These are phyloP conservation scores for Ephydatia muelleri DNA, from an alignment of 37 sponge, comb jelly and placozoan species.

Conservation along the genomic window DNA sequence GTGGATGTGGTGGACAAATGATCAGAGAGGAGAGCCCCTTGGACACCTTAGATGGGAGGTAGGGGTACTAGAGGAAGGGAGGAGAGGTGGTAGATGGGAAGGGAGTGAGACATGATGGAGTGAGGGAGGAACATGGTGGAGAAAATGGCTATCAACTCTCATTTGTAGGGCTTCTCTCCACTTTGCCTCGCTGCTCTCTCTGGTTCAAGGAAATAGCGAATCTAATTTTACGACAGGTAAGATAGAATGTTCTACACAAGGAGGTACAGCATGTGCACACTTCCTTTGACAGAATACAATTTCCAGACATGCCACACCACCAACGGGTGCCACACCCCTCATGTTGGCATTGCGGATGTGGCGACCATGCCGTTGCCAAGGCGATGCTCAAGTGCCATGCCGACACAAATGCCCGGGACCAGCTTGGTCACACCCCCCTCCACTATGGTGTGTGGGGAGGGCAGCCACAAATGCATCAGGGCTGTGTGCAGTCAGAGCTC, in stretches of 20 bases:
- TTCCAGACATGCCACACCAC: constrained; percentile 10
- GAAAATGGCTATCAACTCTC: not conserved
- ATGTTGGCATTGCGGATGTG: constrained; percentile 45
- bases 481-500: not conserved
- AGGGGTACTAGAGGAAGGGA: not conserved
- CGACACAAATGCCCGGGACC: constrained; percentile 7
- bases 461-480: constrained; percentile 42
- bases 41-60: constrained; percentile 8
- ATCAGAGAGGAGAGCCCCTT: constrained; percentile 21
- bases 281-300: not conserved
- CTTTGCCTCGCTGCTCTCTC: not conserved
- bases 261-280: too few species aligned
- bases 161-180: not conserved
- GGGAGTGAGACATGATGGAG: not conserved
- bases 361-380: constrained; percentile 26
- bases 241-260: not conserved
- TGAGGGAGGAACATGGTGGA: not conserved
- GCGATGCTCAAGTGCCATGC: constrained; percentile 44
- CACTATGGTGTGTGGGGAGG: constrained; percentile 58
- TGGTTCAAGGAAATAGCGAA: not conserved
- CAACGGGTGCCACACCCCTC: constrained; percentile 50
- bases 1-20: constrained; percentile 22
- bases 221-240: not conserved
- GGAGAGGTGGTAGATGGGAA: too few species aligned
- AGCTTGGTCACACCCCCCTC: constrained; percentile 23